Conservation (phyloP, 2,113 vertebrate species). For the Melospiza melodia region DNA sequence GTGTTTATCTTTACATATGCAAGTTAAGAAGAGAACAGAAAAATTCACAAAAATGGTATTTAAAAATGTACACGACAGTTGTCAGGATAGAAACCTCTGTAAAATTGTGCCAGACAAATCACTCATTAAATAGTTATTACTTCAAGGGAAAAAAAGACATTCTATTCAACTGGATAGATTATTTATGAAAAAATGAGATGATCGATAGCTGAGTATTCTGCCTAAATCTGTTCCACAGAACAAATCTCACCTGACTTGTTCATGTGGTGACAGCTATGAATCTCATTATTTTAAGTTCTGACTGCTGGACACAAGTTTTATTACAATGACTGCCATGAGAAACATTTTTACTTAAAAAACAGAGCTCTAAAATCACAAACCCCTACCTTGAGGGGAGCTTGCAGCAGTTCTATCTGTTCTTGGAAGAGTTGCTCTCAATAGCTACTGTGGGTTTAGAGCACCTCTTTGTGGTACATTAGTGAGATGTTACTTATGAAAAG, state of each 20-base stretch:
- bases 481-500: not conserved
- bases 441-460: constrained; percentile 74
- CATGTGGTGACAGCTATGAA: constrained; percentile 60
- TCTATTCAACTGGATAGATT: constrained; percentile 39
- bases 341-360: not conserved
- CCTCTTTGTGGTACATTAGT: constrained; percentile 74
- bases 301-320: constrained; percentile 60
- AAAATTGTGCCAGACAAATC: constrained; percentile 28
- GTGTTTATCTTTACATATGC: not conserved
- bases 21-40: not conserved
- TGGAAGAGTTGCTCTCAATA: not conserved
- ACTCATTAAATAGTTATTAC: constrained; percentile 45
- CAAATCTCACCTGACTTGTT: constrained; percentile 56
- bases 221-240: constrained; percentile 20
- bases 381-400: constrained; percentile 33
- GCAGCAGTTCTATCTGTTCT: constrained; percentile 41
- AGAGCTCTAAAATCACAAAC: constrained; percentile 62
- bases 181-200: constrained; percentile 57
- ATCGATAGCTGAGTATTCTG: constrained; percentile 51
- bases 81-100: not conserved
- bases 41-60: not conserved
- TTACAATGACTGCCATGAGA: constrained; percentile 46
- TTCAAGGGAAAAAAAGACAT: constrained; percentile 34
- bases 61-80: not conserved
- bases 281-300: constrained; percentile 66